These are phyloP conservation scores for Polymixis flavicincta DNA, from an alignment of 2,888 invertebrate genomes.

Conservation along the genomic window DNA sequence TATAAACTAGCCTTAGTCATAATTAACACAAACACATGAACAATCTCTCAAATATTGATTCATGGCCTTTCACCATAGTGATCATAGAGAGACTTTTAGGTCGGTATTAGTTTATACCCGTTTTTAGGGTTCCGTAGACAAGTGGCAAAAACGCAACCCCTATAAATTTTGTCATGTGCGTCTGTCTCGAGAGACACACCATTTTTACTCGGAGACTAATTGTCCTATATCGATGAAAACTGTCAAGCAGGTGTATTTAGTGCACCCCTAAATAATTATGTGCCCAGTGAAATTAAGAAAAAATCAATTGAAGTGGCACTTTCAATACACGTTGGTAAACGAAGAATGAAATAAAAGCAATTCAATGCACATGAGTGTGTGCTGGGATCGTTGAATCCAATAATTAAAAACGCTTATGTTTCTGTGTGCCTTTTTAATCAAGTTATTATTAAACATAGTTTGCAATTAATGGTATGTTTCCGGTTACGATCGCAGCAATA, in stretches of 20 bases:
- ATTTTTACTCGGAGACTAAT: background rate
- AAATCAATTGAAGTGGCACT: background rate
- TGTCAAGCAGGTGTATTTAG: background rate
- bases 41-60: conserved; percentile 18
- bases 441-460: background rate
- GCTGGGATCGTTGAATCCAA: background rate
- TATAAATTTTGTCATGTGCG: background rate
- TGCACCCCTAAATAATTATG: background rate
- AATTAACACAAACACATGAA: conserved; percentile 4
- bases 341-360: background rate
- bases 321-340: background rate
- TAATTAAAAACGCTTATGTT: background rate
- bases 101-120: background rate
- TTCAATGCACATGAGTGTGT: background rate
- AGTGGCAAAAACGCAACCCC: background rate
- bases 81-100: conserved; percentile 26
- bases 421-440: background rate
- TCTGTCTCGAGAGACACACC: background rate
- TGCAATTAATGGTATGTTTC: background rate
- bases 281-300: background rate
- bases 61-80: conserved; percentile 1
- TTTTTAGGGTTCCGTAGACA: background rate
- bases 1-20: background rate
- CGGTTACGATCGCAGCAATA: background rate
- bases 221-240: background rate